Percentiles rank a stretch among this genome's conserved stretches.
These are phyloP conservation scores for Drosophila burlai DNA, from an alignment of 1,140 invertebrate genomes.

Conservation along the genomic window DNA sequence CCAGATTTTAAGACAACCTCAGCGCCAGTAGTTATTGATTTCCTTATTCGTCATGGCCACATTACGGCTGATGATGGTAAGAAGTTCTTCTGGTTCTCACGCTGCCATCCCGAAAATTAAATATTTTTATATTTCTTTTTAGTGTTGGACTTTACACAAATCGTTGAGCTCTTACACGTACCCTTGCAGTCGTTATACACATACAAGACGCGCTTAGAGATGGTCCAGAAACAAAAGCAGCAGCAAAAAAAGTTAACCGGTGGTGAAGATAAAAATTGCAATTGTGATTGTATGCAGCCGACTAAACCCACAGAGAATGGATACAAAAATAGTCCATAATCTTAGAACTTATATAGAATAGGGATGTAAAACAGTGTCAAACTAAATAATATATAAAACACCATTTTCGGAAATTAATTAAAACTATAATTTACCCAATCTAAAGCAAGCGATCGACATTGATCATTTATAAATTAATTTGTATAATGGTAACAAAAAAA, in stretches of 20 bases:
- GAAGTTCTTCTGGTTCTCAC: background rate
- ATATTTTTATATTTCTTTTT: conserved; percentile 1
- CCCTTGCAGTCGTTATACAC: conserved; percentile 91
- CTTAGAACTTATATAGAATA: background rate
- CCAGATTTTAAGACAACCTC: conserved; percentile 97
- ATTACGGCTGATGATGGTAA: conserved; percentile 94
- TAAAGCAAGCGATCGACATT: conserved; percentile 43
- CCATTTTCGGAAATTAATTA: conserved; percentile 51
- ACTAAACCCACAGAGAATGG: conserved; percentile 70
- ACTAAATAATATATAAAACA: conserved; percentile 57
- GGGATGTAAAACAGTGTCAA: conserved; percentile 15
- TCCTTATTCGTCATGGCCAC: conserved; percentile 95
- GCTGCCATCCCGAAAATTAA: background rate
- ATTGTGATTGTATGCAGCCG: conserved; percentile 32
- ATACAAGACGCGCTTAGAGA: conserved; percentile 72
- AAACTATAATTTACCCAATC: conserved; percentile 22
- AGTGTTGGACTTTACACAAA: conserved; percentile 93
- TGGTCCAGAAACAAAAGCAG: conserved; percentile 58
- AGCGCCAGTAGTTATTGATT: conserved; percentile 95
- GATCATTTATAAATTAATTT: conserved; percentile 39
- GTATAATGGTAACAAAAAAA: conserved; percentile 25
- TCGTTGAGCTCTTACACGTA: conserved; percentile 94
- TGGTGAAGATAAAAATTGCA: conserved; percentile 58
- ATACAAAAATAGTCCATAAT: conserved; percentile 62
- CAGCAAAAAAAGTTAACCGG: conserved; percentile 32